Base-by-base conservation (phyloP, 2,888 invertebrate genomes). In the Himalopsyche kuldschensis region DNA sequence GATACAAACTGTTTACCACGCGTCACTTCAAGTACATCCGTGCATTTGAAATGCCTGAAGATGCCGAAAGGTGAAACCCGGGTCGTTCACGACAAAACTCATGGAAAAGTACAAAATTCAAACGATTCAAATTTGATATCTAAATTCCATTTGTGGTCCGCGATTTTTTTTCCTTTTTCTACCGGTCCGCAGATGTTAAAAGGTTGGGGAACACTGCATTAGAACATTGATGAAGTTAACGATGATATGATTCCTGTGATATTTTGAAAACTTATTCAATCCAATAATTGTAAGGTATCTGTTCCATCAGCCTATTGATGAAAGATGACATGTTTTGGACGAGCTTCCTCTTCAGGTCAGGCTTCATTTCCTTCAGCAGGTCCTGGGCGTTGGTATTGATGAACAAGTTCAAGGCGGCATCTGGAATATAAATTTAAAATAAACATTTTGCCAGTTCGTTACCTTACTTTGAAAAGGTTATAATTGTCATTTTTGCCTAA, bases 321-420 rank as follows among this genome's bases (percentile, higher is more conserved):
- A 97, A 97, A 80, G 93, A 93, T 32, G 94, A 93, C 94, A 96
- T 95, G 86, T 96, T 94, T 86, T 93, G 92, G 8, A 96, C 93
- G 35, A 97, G 91, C 89, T 97, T 96, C 85, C 93, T 93, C 88
- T 96, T 94, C 82, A 97, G 91, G 87, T 96, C 94, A 0, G 97
- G 97, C 88, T 97, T 97, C 97, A 97, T 97, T 90, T 97, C 97
- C 88, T 95, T 96, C 76, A 97, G 90, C 17, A 97, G 90, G 86
- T 97, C 97, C 88, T 97, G 96, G 0, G 96, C 94, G 89, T 97
- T 96, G 1, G 95, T 95, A 89, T 97, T 97, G 89, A 97, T 97
- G 90, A 97, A 97, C 77, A 96, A 91, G 90, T 97, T 97, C 85
- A 97, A 89, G 17, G 96, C 97, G 20, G 96, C 96, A 89, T 96